Base-by-base conservation (phyloP, 2,113 vertebrate genomes). In the Capreolus pygargus region DNA sequence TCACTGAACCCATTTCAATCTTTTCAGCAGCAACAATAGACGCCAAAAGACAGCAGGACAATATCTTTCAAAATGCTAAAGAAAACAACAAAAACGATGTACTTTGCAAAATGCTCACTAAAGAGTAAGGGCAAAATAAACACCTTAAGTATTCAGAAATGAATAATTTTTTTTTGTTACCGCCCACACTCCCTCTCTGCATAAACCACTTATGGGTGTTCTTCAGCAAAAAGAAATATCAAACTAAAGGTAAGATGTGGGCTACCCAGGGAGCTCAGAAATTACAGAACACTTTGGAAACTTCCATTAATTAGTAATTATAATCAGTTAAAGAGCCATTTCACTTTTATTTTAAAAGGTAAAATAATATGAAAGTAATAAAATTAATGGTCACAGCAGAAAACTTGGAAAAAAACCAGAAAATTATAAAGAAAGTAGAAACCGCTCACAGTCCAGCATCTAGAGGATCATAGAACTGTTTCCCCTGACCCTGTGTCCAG, bases 311-410 rank as follows among this genome's bases (percentile, higher is more conserved):
- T 19, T 54, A 76, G 70, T 64, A 57, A 58, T 50, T 89, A 52
- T 15, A 70, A 33, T 43, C 70, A 36, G 8, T 76, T 4, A 52
- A 78, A 93, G 67, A 79, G 39, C 91, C 10, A 67, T 87, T 87
- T 76, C 16, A 23, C 86, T 92, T 96, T 90, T 74, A 64, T 82
- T 89, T 95, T 89, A 76, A 97, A 91, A 96, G 52, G 36, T 95
- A 91, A 96, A 97, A 52, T 60, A 67, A 88, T 52, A 52, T 64
- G 91, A 74, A 95, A 47, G 17, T 13, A 83, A 89, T 84, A 81
- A 55, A 70, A 55, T 74, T 21, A 74, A 36, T 21, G 19, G 3
- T 74, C 82, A 91, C 43, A 27, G 15, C 57, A 85, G 16, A 88
- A 89, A 92, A 78, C 47, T 88, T 52, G 5, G 54, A 28, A 94